Percentiles rank a stretch among this genome's conserved stretches.
Evolutionary conservation across 1,140 invertebrate genomes (phyloP).

Genomic region (Micrasema minimum): DNA sequence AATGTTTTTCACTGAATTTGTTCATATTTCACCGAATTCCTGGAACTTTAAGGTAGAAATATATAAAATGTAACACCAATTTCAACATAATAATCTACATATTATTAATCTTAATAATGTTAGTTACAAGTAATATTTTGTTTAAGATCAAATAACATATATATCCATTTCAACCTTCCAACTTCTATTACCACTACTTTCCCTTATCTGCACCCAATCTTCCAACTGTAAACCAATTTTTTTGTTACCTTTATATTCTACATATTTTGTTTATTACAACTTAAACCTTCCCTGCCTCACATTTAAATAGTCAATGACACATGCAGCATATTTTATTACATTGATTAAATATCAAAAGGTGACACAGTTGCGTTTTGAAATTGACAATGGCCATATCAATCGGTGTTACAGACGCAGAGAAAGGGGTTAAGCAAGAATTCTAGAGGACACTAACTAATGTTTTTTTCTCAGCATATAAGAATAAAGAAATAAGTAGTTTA

Average conservation of each 20-base stretch:
- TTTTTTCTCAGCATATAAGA: too few species aligned
- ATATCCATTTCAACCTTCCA: background rate
- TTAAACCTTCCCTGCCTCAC: too few species aligned
- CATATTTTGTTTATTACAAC: too few species aligned
- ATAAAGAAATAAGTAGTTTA: too few species aligned
- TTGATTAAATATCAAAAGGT: too few species aligned
- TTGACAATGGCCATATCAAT: too few species aligned
- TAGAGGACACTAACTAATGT: too few species aligned
- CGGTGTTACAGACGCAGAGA: too few species aligned
- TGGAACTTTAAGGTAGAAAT: slow-evolving; percentile 2
- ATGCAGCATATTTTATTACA: too few species aligned
- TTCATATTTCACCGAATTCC: slow-evolving; percentile 7
- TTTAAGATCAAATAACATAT: background rate
- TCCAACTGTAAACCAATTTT: background rate
- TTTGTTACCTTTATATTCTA: background rate
- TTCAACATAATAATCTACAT: slow-evolving; percentile 12
- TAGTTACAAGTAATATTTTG: background rate
- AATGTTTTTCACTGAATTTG: slow-evolving; percentile 11
- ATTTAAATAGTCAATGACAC: too few species aligned
- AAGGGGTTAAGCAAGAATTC: too few species aligned
- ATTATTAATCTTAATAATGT: background rate
- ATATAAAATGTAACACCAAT: slow-evolving; percentile 27
- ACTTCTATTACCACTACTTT: background rate
- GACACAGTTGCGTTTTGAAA: too few species aligned
- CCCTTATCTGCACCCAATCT: background rate